Evolutionary conservation across 92 coral and sea anemone genomes (phyloP), one percentile per base, ranked within the genome.

Genomic region (Micromussa lordhowensis): DNA sequence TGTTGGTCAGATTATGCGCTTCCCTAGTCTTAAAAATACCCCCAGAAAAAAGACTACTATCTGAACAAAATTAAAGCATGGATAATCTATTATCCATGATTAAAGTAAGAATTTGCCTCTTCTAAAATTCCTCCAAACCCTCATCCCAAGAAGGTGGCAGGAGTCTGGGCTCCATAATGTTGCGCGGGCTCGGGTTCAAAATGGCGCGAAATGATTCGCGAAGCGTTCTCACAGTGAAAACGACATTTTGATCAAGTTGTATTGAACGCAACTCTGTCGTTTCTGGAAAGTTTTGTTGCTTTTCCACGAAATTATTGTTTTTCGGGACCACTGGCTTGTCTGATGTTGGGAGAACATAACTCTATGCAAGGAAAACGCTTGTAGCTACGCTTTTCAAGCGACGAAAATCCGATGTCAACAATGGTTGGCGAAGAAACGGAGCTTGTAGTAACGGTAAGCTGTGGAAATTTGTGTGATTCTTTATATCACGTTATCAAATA

Each of bases 121-220:
- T 44, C 51, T 8, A 44, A 40, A 40, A 4, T 44, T 44, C 51
- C 10, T 8, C 13, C 12, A 44, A 44, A 44, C 0, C 76, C 78
- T 17, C 29, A 3, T 4, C 22, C 2, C 54, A 29, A 36, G 15
- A 29, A 19, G 49, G 34, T 24, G 53, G 5, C 10, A 32, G 68
- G 73, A 36, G 81, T 35, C 88, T 84, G 88, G 88, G 58, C 36
- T 55, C 81, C 71, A 38, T 14, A n/a, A n/a, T 84, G 81, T 58
- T 73, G 17, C 69, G 88, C 88, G 88, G 88, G 88, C 88, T 84
- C 88, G 36, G 36, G n/a, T 84, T 19, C 77, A 79, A 34, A 84
- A 73, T 84, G 88, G 88, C 88, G 88, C 88, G 81, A 84, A 83
- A 84, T 49, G 55, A 7, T 21, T 69, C 36, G 38, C 11, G 49